These are phyloP conservation scores for Arrhopalites spinosus DNA, from an alignment of 2,888 invertebrate species.

Conservation along the genomic window DNA sequence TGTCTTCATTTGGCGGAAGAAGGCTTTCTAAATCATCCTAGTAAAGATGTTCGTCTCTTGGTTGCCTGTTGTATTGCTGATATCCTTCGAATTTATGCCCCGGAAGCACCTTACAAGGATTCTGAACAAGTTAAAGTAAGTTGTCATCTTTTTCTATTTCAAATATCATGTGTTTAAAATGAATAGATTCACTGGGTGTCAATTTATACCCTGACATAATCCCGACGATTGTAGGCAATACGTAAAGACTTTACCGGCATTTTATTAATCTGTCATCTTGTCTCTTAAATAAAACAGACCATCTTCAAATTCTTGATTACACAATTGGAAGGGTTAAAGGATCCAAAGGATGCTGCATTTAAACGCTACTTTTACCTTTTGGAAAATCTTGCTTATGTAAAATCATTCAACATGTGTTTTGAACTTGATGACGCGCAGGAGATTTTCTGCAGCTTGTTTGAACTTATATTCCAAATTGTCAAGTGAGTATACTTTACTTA, in stretches of 20 bases:
- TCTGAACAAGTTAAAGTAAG: slow-evolving; percentile 81
- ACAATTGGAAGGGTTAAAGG: slow-evolving; percentile 88
- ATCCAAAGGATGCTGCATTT: slow-evolving; percentile 96
- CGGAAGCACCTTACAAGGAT: slow-evolving; percentile 97
- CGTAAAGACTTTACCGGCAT: not conserved
- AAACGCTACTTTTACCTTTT: slow-evolving; percentile 96
- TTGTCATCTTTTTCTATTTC: too few relatives aligned
- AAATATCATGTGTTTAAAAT: too few relatives aligned
- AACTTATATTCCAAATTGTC: slow-evolving; percentile 92
- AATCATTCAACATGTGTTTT: slow-evolving; percentile 98
- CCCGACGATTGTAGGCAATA: too few relatives aligned
- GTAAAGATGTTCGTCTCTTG: slow-evolving; percentile 89
- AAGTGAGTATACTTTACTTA: slow-evolving; percentile 76
- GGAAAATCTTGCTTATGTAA: slow-evolving; percentile 96
- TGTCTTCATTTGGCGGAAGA: slow-evolving; percentile 92
- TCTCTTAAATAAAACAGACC: slow-evolving; percentile 69
- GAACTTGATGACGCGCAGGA: slow-evolving; percentile 97
- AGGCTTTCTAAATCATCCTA: slow-evolving; percentile 85
- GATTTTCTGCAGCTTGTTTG: slow-evolving; percentile 91
- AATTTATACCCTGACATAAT: too few relatives aligned
- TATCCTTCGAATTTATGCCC: slow-evolving; percentile 93
- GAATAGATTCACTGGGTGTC: too few relatives aligned
- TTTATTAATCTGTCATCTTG: slow-evolving; percentile 21
- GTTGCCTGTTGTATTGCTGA: slow-evolving; percentile 98
- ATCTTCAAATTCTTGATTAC: slow-evolving; percentile 94